These are phyloP conservation scores for Mactra quadrangularis DNA, from an alignment of 1,140 invertebrate species.

Conservation along the genomic window DNA sequence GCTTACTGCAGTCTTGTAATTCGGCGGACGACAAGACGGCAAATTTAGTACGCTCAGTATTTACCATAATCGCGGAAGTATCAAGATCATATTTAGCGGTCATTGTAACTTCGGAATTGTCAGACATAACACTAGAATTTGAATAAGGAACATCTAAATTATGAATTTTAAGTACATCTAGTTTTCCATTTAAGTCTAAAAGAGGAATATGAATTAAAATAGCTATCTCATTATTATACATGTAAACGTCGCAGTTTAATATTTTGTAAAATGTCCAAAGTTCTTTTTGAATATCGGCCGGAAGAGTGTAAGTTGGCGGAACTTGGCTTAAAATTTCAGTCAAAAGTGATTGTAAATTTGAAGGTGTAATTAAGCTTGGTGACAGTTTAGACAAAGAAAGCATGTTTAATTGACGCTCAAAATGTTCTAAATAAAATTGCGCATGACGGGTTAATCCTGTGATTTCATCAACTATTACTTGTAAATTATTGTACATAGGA, in stretches of 20 bases:
- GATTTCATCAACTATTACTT: neutral
- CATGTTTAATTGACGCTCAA: constrained; percentile 14
- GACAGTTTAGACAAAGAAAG: neutral
- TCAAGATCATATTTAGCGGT: neutral
- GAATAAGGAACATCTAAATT: neutral
- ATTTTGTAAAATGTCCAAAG: neutral
- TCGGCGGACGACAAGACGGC: no score
- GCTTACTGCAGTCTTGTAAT: no score
- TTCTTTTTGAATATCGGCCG: neutral
- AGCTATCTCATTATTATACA: neutral
- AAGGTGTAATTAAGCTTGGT: neutral
- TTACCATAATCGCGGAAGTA: neutral
- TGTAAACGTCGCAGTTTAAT: neutral
- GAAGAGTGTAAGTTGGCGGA: neutral
- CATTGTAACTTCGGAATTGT: neutral
- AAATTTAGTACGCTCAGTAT: neutral
- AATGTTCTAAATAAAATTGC: constrained; percentile 13
- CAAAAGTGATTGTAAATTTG: neutral
- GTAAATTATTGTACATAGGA: constrained; percentile 1
- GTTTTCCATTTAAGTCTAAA: neutral
- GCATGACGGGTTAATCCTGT: neutral
- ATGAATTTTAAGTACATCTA: neutral
- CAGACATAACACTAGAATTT: neutral
- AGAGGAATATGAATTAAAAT: neutral
- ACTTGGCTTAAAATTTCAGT: neutral